Base-by-base conservation (phyloP, 2,113 vertebrate species). In the Phainopepla nitens region DNA sequence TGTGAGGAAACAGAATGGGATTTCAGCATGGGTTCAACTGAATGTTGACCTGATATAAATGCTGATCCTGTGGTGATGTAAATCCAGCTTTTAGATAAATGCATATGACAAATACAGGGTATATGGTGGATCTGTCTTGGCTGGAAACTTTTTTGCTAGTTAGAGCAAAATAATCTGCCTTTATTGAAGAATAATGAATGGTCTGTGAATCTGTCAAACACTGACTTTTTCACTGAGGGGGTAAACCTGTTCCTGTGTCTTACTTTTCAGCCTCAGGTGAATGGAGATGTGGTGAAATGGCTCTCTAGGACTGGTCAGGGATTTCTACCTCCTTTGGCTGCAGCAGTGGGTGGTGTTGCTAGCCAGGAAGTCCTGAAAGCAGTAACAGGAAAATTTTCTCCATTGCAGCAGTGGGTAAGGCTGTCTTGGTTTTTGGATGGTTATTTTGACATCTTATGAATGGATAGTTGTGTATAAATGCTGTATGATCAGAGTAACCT, bases 341-440 rank as follows among this genome's bases (percentile, higher is more conserved):
- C 99, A 45, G 98, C 99, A 75, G 97, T 99, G 21, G 99, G 99
- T 79, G 99, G 99, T 71, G 93, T 99, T 87, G 98, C 99, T 62
- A 99, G 99, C 94, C 99, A 99, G 96, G 99, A 99, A 98, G 99
- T 98, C 78, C 97, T 99, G 79, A 99, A 99, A 96, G 99, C 99
- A 90, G 98, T 99, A 42, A 99, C 99, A 11, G 99, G 99, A 92
- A 99, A 99, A 94, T 99, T 99, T 98, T 98, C 99, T 76, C 99
- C 99, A 0, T 98, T 99, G 81, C 99, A 99, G 81, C 99, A 99
- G 78, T 99, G 99, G 99, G 99, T 99, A 97, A 91, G 98, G 96
- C 78, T 92, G 51, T 5, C 62, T 86, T 68, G 45, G 31, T 0
- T 78, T 87, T 54, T 78, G 25, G 31, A 24, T 66, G 33, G 56